phyloP scores from a whole-genome alignment of 2,797 vertebrate species.

The Ficedula albicollis region DNA sequence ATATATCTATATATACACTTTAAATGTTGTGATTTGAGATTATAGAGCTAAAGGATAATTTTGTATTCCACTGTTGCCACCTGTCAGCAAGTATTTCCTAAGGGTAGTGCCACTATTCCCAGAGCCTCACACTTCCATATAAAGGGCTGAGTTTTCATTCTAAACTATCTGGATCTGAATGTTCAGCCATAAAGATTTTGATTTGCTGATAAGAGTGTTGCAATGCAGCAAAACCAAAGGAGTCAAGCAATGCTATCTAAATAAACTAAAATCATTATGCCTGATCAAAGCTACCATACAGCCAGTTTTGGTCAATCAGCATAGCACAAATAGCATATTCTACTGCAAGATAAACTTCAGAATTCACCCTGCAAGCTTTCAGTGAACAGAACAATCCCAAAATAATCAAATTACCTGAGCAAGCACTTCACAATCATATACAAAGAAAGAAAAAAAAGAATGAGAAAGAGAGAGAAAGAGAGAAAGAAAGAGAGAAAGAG shows the following conservation, averaged over 20 bases:
- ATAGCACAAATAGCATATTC: not conserved
- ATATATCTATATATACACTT: not conserved
- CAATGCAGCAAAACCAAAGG: slow-evolving; percentile 30
- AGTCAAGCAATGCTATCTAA: not conserved
- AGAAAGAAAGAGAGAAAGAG: not conserved
- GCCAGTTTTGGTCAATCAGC: not conserved
- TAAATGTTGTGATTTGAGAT: slow-evolving; percentile 8
- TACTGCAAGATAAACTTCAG: not conserved
- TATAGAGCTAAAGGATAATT: slow-evolving; percentile 34
- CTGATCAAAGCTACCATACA: slow-evolving; percentile 30
- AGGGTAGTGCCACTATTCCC: slow-evolving; percentile 19
- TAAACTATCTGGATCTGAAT: slow-evolving; percentile 15
- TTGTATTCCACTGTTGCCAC: slow-evolving; percentile 51
- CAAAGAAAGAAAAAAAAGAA: not conserved
- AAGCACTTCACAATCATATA: not conserved
- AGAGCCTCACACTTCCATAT: slow-evolving; percentile 25
- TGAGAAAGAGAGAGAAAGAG: not conserved
- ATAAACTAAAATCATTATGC: slow-evolving; percentile 33
- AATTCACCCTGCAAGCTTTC: not conserved
- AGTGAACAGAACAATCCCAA: not conserved
- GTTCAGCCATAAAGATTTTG: slow-evolving; percentile 35
- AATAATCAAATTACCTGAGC: not conserved
- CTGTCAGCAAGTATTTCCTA: slow-evolving; percentile 52
- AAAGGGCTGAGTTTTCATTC: slow-evolving; percentile 34
- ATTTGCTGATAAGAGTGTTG: slow-evolving; percentile 42